Evolutionary conservation across 1,140 invertebrate genomes (phyloP).

Genomic region (Riptortus pedestris): DNA sequence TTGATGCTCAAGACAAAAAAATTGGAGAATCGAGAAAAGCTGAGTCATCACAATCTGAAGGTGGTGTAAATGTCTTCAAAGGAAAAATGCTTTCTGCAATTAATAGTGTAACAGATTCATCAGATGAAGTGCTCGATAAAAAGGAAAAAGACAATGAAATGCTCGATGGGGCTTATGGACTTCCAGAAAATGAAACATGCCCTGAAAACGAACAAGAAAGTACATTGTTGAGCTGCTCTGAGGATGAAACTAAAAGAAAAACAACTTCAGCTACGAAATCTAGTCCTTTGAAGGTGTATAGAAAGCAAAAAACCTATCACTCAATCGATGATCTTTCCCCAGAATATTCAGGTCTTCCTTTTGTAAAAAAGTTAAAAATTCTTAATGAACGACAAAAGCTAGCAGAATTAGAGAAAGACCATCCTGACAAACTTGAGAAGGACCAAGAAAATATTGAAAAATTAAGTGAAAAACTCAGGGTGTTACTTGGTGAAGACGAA

Average conservation of each 20-base stretch:
- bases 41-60: neutral
- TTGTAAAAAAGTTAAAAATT: constrained; percentile 79
- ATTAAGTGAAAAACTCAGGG: neutral
- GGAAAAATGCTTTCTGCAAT: neutral
- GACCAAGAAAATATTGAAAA: neutral
- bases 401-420: constrained; percentile 55
- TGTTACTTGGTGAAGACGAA: neutral
- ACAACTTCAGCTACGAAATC: neutral
- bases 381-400: constrained; percentile 77
- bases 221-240: neutral
- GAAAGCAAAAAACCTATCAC: constrained; percentile 41
- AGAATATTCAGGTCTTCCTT: constrained; percentile 73
- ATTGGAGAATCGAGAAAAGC: neutral
- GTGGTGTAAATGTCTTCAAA: neutral
- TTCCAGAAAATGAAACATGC: neutral
- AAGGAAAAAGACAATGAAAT: neutral
- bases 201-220: no score
- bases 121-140: neutral
- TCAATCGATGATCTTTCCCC: constrained; percentile 79
- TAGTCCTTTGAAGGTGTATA: neutral
- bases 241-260: neutral
- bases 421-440: neutral
- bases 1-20: constrained; percentile 2
- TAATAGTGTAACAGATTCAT: neutral
- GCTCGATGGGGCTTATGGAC: neutral